phyloP scores from a whole-genome alignment of 2,113 vertebrate genomes.

The Gymnocephalus cernua region DNA sequence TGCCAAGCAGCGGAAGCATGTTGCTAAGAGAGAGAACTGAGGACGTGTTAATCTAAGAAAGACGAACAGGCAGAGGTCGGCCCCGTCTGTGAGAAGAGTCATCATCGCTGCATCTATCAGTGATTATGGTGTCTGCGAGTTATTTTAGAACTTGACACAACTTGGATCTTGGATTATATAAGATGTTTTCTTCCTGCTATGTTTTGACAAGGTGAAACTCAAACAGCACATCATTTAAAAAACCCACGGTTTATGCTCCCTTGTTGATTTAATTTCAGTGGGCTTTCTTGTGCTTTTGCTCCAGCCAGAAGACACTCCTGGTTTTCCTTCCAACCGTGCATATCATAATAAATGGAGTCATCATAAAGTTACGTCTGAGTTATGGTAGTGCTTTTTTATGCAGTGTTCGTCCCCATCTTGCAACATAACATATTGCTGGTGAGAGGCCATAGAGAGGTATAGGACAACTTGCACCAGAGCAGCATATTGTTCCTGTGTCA shows the following conservation, averaged over 20 bases:
- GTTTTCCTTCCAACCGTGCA: slow-evolving; percentile 10
- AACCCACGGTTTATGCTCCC: not conserved
- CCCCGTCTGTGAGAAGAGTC: slow-evolving; percentile 55
- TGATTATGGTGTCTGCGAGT: slow-evolving; percentile 9
- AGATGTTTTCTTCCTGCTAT: slow-evolving; percentile 15
- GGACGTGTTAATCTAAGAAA: slow-evolving; percentile 39
- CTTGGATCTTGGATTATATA: slow-evolving; percentile 25
- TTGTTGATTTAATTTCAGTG: slow-evolving; percentile 35
- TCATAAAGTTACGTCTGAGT: not conserved
- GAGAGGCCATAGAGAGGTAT: not conserved
- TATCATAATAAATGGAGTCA: slow-evolving; percentile 27
- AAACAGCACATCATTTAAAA: slow-evolving; percentile 33
- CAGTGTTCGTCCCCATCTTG: not conserved
- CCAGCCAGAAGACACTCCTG: slow-evolving; percentile 11
- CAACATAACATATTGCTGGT: not conserved
- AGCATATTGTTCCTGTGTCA: not conserved
- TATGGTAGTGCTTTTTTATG: not conserved
- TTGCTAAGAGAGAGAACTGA: slow-evolving; percentile 43
- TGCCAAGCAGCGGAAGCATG: slow-evolving; percentile 55
- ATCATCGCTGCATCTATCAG: slow-evolving; percentile 57
- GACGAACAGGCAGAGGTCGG: slow-evolving; percentile 36
- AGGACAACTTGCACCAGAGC: not conserved
- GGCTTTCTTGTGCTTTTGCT: slow-evolving; percentile 19
- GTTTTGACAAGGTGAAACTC: slow-evolving; percentile 51
- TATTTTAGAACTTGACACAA: slow-evolving; percentile 55